A percentile compares a stretch with the other conserved stretches of the same genome.
Conservation (phyloP, 2,888 invertebrate genomes). For the Vesta saturnalis region DNA sequence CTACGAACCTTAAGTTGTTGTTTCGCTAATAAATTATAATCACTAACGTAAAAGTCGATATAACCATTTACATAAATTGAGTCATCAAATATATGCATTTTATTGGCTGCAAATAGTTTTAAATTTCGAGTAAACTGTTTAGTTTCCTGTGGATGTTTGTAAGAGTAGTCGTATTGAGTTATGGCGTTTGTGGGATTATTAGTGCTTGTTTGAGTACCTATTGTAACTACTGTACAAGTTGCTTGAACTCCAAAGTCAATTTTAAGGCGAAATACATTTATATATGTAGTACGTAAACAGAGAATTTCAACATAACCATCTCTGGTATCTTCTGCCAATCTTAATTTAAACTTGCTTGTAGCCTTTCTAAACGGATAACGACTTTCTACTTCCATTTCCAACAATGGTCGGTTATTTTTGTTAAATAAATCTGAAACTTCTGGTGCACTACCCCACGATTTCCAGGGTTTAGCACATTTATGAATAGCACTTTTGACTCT, state of each 20-base stretch:
- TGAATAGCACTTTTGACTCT: conserved; percentile 44
- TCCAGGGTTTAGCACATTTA: conserved; percentile 64
- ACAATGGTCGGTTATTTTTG: conserved; percentile 66
- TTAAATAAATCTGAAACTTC: conserved; percentile 68
- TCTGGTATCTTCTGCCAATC: conserved; percentile 68
- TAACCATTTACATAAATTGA: conserved; percentile 53
- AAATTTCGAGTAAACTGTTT: conserved; percentile 52
- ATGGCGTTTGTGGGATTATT: conserved; percentile 75
- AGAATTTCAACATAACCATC: conserved; percentile 78
- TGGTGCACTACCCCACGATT: conserved; percentile 70
- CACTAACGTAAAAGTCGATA: conserved; percentile 71
- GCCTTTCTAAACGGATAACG: conserved; percentile 66
- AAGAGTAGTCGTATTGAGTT: conserved; percentile 71
- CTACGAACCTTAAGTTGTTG: conserved; percentile 51
- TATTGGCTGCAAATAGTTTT: conserved; percentile 50
- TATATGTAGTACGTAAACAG: conserved; percentile 67
- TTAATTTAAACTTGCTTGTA: conserved; percentile 63
- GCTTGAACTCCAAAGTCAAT: conserved; percentile 70
- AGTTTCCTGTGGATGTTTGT: conserved; percentile 42
- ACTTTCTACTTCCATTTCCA: conserved; percentile 75
- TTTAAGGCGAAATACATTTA: conserved; percentile 67
- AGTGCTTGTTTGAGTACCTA: conserved; percentile 73
- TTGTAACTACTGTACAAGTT: conserved; percentile 60
- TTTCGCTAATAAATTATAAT: conserved; percentile 66
- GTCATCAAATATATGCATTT: conserved; percentile 51